Conservation (phyloP, 2,113 vertebrate genomes). For the Passerina amoena region DNA sequence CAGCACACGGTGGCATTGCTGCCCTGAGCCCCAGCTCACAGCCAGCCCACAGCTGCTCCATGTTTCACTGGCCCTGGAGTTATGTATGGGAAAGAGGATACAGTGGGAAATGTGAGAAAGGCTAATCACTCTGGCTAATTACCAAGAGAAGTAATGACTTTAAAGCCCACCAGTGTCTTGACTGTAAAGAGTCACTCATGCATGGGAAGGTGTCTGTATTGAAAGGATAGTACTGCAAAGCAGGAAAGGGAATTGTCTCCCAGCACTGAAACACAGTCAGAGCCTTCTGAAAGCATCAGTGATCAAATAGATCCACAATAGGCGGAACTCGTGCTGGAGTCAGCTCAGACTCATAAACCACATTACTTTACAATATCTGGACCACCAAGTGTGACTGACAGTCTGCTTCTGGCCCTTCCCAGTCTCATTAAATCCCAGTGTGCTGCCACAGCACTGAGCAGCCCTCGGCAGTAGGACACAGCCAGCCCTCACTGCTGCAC, state of each 20-base stretch:
- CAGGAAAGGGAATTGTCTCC: background rate
- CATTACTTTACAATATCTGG: background rate
- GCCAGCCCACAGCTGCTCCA: background rate
- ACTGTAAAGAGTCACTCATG: background rate
- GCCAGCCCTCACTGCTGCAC: background rate
- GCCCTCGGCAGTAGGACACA: rapidly evolving
- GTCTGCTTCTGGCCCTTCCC: background rate
- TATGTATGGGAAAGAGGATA: background rate
- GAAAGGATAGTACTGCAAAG: background rate
- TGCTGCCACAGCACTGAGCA: background rate
- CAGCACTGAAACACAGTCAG: background rate
- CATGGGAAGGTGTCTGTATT: background rate
- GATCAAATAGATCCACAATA: background rate
- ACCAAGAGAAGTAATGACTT: background rate
- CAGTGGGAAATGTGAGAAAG: background rate
- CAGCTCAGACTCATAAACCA: background rate
- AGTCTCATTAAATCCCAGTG: background rate
- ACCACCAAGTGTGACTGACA: background rate
- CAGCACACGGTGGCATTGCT: background rate
- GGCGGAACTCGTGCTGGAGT: background rate
- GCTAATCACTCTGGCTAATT: background rate
- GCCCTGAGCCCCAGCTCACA: background rate
- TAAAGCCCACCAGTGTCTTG: background rate
- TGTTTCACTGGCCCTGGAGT: rapidly evolving
- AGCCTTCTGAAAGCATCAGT: background rate